Evolutionary conservation across 2,888 invertebrate species (phyloP).

Genomic region (Lasioglossum figueresi): DNA sequence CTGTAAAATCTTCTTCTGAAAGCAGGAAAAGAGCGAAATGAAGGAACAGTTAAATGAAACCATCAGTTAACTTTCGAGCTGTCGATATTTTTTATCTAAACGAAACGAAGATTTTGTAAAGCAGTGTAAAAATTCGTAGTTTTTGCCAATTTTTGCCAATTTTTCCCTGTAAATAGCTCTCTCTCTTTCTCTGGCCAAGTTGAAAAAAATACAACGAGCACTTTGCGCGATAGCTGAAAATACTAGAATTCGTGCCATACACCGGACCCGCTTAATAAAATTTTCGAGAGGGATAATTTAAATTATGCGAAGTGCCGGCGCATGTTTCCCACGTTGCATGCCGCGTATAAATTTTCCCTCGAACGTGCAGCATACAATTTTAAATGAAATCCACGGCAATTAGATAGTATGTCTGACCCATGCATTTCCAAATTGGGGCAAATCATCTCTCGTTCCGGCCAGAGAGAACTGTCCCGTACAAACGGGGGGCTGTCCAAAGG

Average conservation of each 20-base stretch:
- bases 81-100: neutral
- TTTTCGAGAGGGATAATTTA: neutral
- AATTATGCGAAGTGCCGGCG: neutral
- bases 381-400: conserved; percentile 31
- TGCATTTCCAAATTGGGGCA: conserved; percentile 36
- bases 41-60: neutral
- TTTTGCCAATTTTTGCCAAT: neutral
- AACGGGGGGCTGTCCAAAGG: conserved; percentile 41
- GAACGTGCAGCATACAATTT: conserved; percentile 29
- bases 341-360: neutral
- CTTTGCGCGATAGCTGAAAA: neutral
- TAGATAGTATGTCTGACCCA: conserved; percentile 15
- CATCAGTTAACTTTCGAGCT: neutral
- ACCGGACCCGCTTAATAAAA: neutral
- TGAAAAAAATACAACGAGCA: neutral
- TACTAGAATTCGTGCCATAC: neutral
- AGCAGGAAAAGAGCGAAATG: neutral
- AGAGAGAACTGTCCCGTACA: conserved; percentile 25
- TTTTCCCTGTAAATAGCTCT: neutral
- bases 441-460: conserved; percentile 26
- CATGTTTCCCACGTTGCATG: neutral
- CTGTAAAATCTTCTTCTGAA: neutral
- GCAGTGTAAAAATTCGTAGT: neutral
- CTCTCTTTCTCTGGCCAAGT: too few relatives aligned
- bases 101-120: neutral